Percentiles rank a stretch among this genome's conserved stretches.
phyloP scores from a whole-genome alignment of 2,113 vertebrate species.

The Chaenogobius annularis region DNA sequence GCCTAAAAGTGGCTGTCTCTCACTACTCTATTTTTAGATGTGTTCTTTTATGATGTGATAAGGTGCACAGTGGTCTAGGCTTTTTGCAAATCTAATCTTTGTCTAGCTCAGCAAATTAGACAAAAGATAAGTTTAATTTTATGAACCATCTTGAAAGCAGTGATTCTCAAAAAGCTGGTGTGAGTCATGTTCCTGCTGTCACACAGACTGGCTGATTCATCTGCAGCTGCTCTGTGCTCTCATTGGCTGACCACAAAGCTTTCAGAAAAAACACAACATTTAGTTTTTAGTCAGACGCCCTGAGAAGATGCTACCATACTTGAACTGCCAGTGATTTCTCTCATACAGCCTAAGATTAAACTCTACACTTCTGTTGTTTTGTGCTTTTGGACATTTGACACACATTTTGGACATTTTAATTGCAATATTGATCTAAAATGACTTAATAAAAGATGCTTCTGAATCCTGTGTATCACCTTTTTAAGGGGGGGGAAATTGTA shows the following conservation, averaged over 20 bases:
- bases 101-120: neutral
- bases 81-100: neutral
- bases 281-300: neutral
- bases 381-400: too few species aligned
- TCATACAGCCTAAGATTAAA: neutral
- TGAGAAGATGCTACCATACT: neutral
- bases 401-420: too few species aligned
- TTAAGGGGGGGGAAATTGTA: too few species aligned
- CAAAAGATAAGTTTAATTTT: neutral
- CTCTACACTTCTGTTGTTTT: neutral
- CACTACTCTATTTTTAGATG: slow-evolving; percentile 57
- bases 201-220: slow-evolving; percentile 33
- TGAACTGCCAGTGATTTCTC: neutral
- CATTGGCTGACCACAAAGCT: slow-evolving; percentile 2
- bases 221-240: slow-evolving; percentile 28
- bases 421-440: too few species aligned
- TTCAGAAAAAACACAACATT: neutral
- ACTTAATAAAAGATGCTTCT: too few species aligned
- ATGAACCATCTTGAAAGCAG: neutral
- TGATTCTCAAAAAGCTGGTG: neutral
- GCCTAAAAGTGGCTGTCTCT: slow-evolving; percentile 45
- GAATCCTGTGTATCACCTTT: too few species aligned
- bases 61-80: slow-evolving; percentile 4
- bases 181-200: slow-evolving; percentile 38
- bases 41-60: slow-evolving; percentile 48